Evolutionary conservation across 2,888 invertebrate genomes (phyloP).

Genomic region (Sarcophaga subvicina): DNA sequence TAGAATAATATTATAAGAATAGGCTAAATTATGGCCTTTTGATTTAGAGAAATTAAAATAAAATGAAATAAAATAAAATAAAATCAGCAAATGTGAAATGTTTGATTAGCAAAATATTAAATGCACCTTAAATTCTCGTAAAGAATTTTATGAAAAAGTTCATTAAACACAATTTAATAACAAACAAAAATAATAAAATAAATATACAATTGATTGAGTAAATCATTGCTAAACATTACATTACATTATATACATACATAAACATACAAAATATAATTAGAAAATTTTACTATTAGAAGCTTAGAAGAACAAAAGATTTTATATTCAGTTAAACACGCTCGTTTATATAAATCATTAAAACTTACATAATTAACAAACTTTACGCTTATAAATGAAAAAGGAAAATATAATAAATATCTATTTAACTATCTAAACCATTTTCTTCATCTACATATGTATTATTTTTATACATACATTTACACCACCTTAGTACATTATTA

Average conservation of each 20-base stretch:
- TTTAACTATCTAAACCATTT: background rate
- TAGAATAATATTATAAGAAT: too few relatives aligned
- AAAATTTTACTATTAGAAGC: background rate
- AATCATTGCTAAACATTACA: background rate
- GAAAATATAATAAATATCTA: background rate
- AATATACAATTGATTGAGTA: background rate
- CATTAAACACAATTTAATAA: background rate
- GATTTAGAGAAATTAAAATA: background rate
- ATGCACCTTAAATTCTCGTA: background rate
- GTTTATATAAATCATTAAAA: background rate
- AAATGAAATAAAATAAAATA: slow-evolving; percentile 1
- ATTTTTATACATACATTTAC: background rate
- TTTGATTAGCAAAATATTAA: background rate
- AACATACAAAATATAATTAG: background rate
- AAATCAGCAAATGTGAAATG: too few relatives aligned
- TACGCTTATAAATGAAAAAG: background rate
- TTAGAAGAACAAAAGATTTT: background rate
- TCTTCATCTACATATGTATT: background rate
- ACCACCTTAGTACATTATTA: background rate
- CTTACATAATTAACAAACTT: slow-evolving; percentile 2
- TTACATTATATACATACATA: background rate
- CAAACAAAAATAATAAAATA: too few relatives aligned
- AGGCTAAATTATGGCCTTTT: too few relatives aligned
- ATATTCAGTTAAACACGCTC: background rate
- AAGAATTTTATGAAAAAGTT: background rate